Percentiles rank a stretch among this genome's conserved stretches.
Evolutionary conservation across 2,113 vertebrate genomes (phyloP).

Genomic region (Mustela nigripes): DNA sequence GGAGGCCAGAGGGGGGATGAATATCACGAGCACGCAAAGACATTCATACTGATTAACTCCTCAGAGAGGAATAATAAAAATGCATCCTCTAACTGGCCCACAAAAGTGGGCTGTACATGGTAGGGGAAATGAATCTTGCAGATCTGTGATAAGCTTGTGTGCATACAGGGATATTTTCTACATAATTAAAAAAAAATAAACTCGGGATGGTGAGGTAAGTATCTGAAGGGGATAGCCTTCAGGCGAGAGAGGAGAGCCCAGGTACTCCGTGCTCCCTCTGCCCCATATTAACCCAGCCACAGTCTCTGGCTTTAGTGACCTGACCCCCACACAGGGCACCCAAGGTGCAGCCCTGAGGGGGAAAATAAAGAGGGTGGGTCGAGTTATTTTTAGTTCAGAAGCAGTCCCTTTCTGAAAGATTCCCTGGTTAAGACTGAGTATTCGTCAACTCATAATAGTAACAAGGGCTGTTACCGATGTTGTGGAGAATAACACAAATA

Average conservation of each 20-base stretch:
- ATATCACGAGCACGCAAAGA: constrained; percentile 66
- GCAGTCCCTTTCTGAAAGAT: constrained; percentile 28
- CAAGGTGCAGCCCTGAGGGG: neutral
- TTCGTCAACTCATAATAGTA: constrained; percentile 74
- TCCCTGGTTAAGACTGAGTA: constrained; percentile 47
- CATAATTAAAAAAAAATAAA: neutral
- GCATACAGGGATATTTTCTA: neutral
- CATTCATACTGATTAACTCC: constrained; percentile 70
- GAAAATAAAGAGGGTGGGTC: neutral
- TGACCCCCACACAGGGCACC: neutral
- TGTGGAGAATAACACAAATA: constrained; percentile 66
- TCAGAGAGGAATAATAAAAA: neutral
- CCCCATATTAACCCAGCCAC: neutral
- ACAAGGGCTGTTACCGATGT: constrained; percentile 68
- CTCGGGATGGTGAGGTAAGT: constrained; percentile 16
- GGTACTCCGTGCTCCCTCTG: neutral
- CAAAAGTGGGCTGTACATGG: constrained; percentile 2
- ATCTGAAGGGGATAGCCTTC: neutral
- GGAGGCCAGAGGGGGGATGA: neutral
- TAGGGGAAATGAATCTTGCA: neutral
- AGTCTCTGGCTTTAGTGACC: constrained; percentile 16
- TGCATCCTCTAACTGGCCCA: constrained; percentile 64
- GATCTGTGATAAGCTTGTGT: constrained; percentile 65
- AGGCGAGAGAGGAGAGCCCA: neutral
- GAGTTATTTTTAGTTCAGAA: constrained; percentile 69